Percentiles rank a stretch among this genome's conserved stretches.
phyloP scores from a whole-genome alignment of 2,797 vertebrate species.

The Gastrophryne carolinensis region DNA sequence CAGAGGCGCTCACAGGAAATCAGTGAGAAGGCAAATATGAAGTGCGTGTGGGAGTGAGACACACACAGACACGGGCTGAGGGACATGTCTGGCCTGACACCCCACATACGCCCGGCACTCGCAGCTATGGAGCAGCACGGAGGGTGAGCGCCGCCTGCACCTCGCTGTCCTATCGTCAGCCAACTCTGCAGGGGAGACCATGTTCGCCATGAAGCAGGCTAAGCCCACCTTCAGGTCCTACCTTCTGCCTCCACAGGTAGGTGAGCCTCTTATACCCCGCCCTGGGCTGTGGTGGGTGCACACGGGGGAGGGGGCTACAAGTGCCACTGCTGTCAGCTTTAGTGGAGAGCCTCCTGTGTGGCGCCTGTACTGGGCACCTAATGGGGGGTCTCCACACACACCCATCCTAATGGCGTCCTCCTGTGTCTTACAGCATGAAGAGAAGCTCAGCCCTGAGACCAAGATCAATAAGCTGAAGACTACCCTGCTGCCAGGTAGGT shows the following conservation, averaged over 20 bases:
- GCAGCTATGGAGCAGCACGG: background rate
- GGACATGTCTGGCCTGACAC: conserved; percentile 39
- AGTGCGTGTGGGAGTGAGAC: conserved; percentile 50
- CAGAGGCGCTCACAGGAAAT: conserved; percentile 50
- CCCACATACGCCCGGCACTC: conserved; percentile 27
- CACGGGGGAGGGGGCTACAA: too few species aligned
- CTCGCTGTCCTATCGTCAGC: background rate
- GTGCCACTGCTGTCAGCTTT: background rate
- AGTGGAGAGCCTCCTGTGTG: too few species aligned
- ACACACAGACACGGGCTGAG: conserved; percentile 7
- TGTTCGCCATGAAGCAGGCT: conserved; percentile 83
- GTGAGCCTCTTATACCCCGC: background rate
- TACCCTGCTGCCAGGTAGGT: conserved; percentile 85
- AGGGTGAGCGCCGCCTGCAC: background rate
- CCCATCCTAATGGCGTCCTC: background rate
- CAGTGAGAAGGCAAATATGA: conserved; percentile 45
- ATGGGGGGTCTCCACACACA: background rate
- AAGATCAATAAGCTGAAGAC: conserved; percentile 91
- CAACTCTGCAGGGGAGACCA: conserved; percentile 52
- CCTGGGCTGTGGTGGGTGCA: background rate
- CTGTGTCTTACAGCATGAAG: conserved; percentile 74
- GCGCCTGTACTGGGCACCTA: too few species aligned
- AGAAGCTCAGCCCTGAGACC: conserved; percentile 76
- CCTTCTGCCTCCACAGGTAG: conserved; percentile 87
- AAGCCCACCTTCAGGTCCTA: conserved; percentile 89